These are phyloP conservation scores for Drosophila birchii DNA, from an alignment of 2,888 invertebrate species.

Conservation along the genomic window DNA sequence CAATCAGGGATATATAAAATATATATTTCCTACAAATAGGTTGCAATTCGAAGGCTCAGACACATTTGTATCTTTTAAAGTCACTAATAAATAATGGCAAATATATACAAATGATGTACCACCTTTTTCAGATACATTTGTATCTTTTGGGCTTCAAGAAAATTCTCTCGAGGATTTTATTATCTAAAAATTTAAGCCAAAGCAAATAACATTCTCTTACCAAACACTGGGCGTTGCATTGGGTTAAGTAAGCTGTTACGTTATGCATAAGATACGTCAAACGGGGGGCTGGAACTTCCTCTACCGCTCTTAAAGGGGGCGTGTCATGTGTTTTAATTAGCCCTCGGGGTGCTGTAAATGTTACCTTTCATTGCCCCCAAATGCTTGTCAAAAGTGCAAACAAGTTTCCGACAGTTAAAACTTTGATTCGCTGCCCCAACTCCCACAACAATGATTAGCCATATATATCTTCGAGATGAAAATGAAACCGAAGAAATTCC, in stretches of 20 bases:
- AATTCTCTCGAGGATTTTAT: not conserved
- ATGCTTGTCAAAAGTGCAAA: conserved; percentile 48
- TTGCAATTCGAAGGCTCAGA: not conserved
- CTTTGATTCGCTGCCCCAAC: conserved; percentile 15
- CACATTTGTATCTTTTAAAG: not conserved
- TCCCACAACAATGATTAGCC: conserved; percentile 47
- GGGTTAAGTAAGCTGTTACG: conserved; percentile 33
- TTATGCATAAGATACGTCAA: not conserved
- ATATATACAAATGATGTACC: too few species aligned
- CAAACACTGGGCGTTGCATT: not conserved
- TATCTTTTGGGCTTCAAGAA: not conserved
- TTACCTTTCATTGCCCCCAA: conserved; percentile 40
- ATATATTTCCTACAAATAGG: not conserved
- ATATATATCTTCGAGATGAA: conserved; percentile 41
- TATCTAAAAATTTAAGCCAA: not conserved
- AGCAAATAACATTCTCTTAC: not conserved
- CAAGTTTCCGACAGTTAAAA: conserved; percentile 62
- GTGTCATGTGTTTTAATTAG: conserved; percentile 35
- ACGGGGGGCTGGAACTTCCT: conserved; percentile 10
- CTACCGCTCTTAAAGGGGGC: conserved; percentile 4
- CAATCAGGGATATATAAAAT: not conserved
- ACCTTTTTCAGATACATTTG: not conserved
- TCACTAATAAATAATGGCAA: too few species aligned
- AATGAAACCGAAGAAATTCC: conserved; percentile 43
- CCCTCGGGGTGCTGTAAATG: conserved; percentile 23